phyloP scores from a whole-genome alignment of 2,888 invertebrate species.

The Dryobotodes eremita region DNA sequence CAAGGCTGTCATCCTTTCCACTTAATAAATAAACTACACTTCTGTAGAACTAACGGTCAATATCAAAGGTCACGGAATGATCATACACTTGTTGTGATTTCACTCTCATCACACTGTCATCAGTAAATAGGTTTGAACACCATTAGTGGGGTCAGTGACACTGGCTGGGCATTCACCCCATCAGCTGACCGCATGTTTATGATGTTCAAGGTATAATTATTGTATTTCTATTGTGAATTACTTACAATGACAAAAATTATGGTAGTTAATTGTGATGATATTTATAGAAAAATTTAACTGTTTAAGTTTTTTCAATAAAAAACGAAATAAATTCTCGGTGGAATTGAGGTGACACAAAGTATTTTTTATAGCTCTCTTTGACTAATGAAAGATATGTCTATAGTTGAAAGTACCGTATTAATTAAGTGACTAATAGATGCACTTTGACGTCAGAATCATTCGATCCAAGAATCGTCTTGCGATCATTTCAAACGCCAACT shows the following conservation, averaged over 20 bases:
- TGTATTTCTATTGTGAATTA: constrained; percentile 41
- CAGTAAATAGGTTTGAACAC: constrained; percentile 66
- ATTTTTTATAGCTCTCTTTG: neutral
- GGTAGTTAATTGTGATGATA: constrained; percentile 14
- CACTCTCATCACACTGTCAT: constrained; percentile 64
- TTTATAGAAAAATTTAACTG: constrained; percentile 2
- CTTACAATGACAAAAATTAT: constrained; percentile 24
- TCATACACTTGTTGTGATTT: constrained; percentile 63
- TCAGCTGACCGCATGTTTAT: constrained; percentile 71
- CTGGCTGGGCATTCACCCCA: constrained; percentile 66
- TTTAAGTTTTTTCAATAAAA: neutral
- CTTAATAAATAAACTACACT: neutral
- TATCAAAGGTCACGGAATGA: constrained; percentile 51
- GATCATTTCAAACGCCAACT: constrained; percentile 6
- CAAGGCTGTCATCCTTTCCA: constrained; percentile 16
- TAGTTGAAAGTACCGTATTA: constrained; percentile 17
- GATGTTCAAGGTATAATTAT: constrained; percentile 50
- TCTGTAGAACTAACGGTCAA: constrained; percentile 35
- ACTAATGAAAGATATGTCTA: neutral
- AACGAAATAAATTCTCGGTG: neutral
- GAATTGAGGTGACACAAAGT: neutral
- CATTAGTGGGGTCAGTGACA: constrained; percentile 69
- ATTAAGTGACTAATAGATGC: constrained; percentile 24
- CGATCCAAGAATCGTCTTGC: constrained; percentile 7
- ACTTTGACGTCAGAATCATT: constrained; percentile 36